Conservation (phyloP, 2,797 vertebrate genomes). For the Acipenser transmontanus region DNA sequence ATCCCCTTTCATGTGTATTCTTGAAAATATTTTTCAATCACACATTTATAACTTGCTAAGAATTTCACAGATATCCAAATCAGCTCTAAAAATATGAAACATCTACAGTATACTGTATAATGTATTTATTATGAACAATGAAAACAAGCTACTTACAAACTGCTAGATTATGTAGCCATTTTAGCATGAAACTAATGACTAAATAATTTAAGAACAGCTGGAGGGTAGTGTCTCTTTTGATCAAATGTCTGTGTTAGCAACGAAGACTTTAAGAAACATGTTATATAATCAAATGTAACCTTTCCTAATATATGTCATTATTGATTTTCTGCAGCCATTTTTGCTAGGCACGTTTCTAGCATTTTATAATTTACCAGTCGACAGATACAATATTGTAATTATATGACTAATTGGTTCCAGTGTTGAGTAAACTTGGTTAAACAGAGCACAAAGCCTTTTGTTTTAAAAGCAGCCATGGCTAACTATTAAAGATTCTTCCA, state of each 20-base stretch:
- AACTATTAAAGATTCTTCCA: too few species aligned
- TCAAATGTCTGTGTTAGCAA: not conserved
- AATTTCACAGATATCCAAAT: too few species aligned
- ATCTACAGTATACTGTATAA: not conserved
- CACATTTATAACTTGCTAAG: too few species aligned
- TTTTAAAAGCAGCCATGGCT: not conserved
- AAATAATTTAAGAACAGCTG: not conserved
- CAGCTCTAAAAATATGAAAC: too few species aligned
- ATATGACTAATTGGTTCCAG: not conserved
- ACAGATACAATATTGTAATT: slow-evolving; percentile 10
- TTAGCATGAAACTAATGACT: not conserved
- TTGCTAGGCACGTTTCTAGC: not conserved
- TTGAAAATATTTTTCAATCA: too few species aligned
- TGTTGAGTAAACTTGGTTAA: not conserved
- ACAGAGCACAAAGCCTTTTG: not conserved
- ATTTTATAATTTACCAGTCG: not conserved
- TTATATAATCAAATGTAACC: not conserved
- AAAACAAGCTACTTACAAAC: not conserved
- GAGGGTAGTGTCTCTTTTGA: slow-evolving; percentile 1
- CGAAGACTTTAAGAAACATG: not conserved
- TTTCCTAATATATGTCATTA: not conserved
- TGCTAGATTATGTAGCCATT: not conserved
- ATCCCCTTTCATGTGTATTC: too few species aligned
- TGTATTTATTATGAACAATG: not conserved
- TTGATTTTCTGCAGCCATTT: slow-evolving; percentile 4